phyloP scores from a whole-genome alignment of 2,888 invertebrate genomes.

The Crepidodera aurea region DNA sequence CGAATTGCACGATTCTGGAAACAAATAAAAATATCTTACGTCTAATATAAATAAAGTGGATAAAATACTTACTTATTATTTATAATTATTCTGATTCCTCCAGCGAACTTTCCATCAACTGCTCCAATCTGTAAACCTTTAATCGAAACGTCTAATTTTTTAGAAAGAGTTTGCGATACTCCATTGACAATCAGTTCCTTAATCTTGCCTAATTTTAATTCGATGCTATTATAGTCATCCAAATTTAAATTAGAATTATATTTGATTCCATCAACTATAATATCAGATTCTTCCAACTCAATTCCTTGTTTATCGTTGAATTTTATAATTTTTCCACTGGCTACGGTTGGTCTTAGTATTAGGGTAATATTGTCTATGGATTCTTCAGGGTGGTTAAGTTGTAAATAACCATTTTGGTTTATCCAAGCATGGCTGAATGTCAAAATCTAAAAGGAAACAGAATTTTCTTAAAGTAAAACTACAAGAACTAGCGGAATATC shows the following conservation, averaged over 20 bases:
- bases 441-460: constrained; percentile 51
- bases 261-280: constrained; percentile 13
- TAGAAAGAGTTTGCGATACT: constrained; percentile 18
- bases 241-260: constrained; percentile 12
- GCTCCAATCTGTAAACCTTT: constrained; percentile 38
- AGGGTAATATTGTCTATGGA: constrained; percentile 45
- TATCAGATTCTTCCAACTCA: background rate
- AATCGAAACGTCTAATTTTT: constrained; percentile 15
- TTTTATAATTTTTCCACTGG: constrained; percentile 45
- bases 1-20: constrained; percentile 70
- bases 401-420: constrained; percentile 81
- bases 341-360: constrained; percentile 42
- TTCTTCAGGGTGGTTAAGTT: constrained; percentile 70
- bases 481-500: too few relatives aligned
- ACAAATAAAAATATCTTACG: too few relatives aligned
- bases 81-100: constrained; percentile 87
- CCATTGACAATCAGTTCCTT: constrained; percentile 34
- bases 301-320: constrained; percentile 19
- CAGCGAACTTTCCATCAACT: constrained; percentile 63
- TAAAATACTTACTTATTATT: constrained; percentile 73
- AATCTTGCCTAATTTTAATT: constrained; percentile 36
- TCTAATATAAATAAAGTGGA: background rate
- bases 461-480: too few relatives aligned
- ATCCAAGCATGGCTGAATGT: constrained; percentile 73
- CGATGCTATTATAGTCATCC: constrained; percentile 31